Percentiles rank a stretch among this genome's conserved stretches.
These are phyloP conservation scores for Acarapis woodi DNA, from an alignment of 1,140 invertebrate species.

Conservation along the genomic window DNA sequence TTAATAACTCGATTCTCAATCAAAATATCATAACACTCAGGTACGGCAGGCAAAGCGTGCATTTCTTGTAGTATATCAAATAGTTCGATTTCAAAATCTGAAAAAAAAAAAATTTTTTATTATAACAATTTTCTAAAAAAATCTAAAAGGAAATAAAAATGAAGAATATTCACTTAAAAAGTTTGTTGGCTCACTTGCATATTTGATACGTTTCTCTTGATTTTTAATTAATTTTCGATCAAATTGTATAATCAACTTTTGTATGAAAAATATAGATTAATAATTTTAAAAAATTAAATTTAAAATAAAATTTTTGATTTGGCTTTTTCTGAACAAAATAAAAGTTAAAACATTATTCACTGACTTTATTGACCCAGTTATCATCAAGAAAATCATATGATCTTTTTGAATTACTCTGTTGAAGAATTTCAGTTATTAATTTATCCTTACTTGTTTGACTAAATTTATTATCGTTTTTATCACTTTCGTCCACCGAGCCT, in stretches of 20 bases:
- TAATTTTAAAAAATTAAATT: conserved; percentile 57
- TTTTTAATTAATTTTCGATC: conserved; percentile 82
- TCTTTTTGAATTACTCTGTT: not conserved
- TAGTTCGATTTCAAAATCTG: conserved; percentile 89
- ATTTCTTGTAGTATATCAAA: conserved; percentile 74
- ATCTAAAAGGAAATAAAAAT: too few species aligned
- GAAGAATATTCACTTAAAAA: too few species aligned
- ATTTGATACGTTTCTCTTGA: conserved; percentile 94
- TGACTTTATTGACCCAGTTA: too few species aligned
- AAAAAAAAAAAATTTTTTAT: too few species aligned
- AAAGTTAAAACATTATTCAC: conserved; percentile 1
- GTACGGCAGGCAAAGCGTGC: conserved; percentile 72
- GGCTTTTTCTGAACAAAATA: conserved; percentile 7
- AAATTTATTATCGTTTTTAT: conserved; percentile 24
- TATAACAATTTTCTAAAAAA: too few species aligned
- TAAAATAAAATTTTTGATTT: conserved; percentile 34
- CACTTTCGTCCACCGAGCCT: conserved; percentile 27
- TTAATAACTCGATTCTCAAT: conserved; percentile 64
- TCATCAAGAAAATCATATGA: not conserved
- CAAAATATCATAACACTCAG: conserved; percentile 69
- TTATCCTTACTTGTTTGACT: not conserved
- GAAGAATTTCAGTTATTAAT: not conserved
- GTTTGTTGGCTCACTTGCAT: conserved; percentile 81
- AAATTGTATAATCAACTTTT: conserved; percentile 64
- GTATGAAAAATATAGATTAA: conserved; percentile 56